Evolutionary conservation across 2,113 vertebrate species (phyloP), one percentile per base, ranked within the genome.

Genomic region (Pimephales promelas): DNA sequence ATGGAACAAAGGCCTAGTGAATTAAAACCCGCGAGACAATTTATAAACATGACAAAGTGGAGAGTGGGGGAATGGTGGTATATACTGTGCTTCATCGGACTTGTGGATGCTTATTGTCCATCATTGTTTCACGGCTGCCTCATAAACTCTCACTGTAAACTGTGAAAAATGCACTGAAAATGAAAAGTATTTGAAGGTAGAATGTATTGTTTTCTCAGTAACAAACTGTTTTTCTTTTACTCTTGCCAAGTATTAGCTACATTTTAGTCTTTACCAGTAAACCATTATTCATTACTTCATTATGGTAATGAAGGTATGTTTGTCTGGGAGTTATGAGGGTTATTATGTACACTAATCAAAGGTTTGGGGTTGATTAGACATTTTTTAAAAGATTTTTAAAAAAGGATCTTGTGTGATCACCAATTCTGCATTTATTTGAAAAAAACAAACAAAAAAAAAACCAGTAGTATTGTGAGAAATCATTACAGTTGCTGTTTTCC

Each of bases 1-100:
- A 59, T 26, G 79, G 56, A 85, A 85, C 77, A 75, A 83, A 86
- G 59, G 61, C 10, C 43, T 62, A 56, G 45, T 54, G 18, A 79
- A 83, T 79, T 83, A 86, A 79, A 76, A 31, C 68, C 56, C 9
- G 45, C 10, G 2, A n/a, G 59, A 64, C 49, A 22, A 68, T 76
- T 78, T 49, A 66, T 84, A 83, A 73, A 70, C 49, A 66, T 20
- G 71, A 57, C 31, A 36, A 28, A 57, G 77, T 36, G 20, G 45
- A 73, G 79, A 34, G 83, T 3, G 16, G n/a, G 34, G 45, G 72
- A 47, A 74, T 34, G 68, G 47, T 22, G 28, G 20, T n/a, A 78
- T 26, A 71, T 68, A 45, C 43, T 52, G 40, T 22, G 54, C 74
- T 64, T 81, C 79, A 81, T 81, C 62, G 54, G 62, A 68, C 79